Evolutionary conservation across 1,140 invertebrate species (phyloP).

Genomic region (Hyposmocoma kahamanoa): DNA sequence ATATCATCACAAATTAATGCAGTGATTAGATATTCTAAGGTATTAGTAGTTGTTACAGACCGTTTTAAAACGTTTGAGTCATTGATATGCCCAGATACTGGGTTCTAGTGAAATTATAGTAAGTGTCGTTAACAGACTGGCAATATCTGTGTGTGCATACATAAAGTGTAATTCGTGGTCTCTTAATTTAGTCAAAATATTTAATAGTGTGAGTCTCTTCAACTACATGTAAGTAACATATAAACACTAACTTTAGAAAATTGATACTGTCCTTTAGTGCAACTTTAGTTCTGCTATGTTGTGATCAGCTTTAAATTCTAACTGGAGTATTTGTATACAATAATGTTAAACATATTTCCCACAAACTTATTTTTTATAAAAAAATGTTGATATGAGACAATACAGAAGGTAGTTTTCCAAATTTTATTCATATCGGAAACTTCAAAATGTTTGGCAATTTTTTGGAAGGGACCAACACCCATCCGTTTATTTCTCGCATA

Average conservation of each 20-base stretch:
- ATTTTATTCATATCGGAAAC: slow-evolving; percentile 47
- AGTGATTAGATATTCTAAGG: slow-evolving; percentile 72
- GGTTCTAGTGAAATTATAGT: slow-evolving; percentile 70
- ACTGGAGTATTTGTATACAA: slow-evolving; percentile 66
- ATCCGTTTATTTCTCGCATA: slow-evolving; percentile 33
- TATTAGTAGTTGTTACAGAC: slow-evolving; percentile 72
- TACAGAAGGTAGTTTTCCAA: slow-evolving; percentile 65
- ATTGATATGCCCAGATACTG: slow-evolving; percentile 65
- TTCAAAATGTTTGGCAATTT: slow-evolving; percentile 54
- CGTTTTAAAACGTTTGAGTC: slow-evolving; percentile 67
- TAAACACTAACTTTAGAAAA: slow-evolving; percentile 59
- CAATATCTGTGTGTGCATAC: slow-evolving; percentile 69
- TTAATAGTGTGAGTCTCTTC: slow-evolving; percentile 71
- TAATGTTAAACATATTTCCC: slow-evolving; percentile 61
- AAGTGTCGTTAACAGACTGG: slow-evolving; percentile 70
- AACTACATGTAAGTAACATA: slow-evolving; percentile 59
- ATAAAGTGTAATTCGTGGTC: slow-evolving; percentile 69
- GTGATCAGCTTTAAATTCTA: slow-evolving; percentile 70
- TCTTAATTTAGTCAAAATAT: slow-evolving; percentile 72
- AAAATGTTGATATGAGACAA: slow-evolving; percentile 68
- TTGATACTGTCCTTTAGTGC: slow-evolving; percentile 66
- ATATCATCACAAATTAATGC: slow-evolving; percentile 72
- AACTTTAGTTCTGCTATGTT: slow-evolving; percentile 69
- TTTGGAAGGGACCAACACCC: slow-evolving; percentile 70
- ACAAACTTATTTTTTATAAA: slow-evolving; percentile 71